phyloP scores from a whole-genome alignment of 2,888 invertebrate genomes.

The Morpho achilles region DNA sequence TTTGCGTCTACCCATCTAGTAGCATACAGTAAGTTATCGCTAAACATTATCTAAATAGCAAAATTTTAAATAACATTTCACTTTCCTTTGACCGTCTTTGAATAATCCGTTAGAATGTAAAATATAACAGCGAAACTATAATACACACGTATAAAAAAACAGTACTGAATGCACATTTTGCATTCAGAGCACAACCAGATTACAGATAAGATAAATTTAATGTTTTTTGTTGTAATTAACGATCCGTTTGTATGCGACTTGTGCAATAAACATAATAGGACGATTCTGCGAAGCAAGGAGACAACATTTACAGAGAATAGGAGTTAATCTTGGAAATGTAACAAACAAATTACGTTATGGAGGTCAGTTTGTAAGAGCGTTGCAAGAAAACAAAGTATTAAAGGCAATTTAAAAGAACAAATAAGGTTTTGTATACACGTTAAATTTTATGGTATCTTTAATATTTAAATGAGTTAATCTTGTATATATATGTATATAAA shows the following conservation, averaged over 20 bases:
- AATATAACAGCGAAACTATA: too few species aligned
- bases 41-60: too few species aligned
- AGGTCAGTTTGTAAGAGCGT: conserved; percentile 4
- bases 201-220: conserved; percentile 17
- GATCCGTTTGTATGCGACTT: conserved; percentile 16
- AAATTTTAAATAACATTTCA: too few species aligned
- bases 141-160: too few species aligned
- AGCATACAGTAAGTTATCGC: too few species aligned
- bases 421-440: conserved; percentile 3
- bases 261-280: conserved; percentile 14
- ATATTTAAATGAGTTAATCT: too few species aligned
- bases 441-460: not conserved
- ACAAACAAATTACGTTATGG: conserved; percentile 17
- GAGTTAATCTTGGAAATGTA: conserved; percentile 21
- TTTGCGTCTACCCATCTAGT: too few species aligned
- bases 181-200: conserved; percentile 6
- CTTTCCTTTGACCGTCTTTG: too few species aligned
- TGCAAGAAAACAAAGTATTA: conserved; percentile 6
- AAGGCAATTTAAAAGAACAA: conserved; percentile 7
- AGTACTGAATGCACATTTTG: not conserved
- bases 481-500: too few species aligned
- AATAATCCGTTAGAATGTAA: too few species aligned
- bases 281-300: conserved; percentile 17
- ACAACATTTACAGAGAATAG: conserved; percentile 18
- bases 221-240: conserved; percentile 21